Conservation (phyloP, 2,888 invertebrate species). For the Tetragonula carbonaria region DNA sequence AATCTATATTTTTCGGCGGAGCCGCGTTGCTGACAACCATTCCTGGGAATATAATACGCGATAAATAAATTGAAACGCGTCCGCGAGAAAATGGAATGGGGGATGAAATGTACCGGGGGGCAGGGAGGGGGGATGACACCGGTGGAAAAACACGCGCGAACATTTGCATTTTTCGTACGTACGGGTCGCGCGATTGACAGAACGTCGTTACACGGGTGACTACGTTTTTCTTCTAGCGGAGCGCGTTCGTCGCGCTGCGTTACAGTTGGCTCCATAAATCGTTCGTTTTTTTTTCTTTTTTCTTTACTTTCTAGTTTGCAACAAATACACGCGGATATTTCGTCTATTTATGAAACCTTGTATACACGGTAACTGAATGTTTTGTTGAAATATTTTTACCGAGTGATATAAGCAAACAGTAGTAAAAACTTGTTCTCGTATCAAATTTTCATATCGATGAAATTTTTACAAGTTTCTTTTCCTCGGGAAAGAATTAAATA, state of each 20-base stretch:
- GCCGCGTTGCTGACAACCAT: constrained; percentile 28
- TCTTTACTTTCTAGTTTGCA: too few relatives aligned
- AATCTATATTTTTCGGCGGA: constrained; percentile 33
- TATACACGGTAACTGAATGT: neutral
- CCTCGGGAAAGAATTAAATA: fast-evolving
- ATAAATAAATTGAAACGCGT: constrained; percentile 42
- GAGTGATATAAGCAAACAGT: neutral
- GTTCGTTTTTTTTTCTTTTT: neutral
- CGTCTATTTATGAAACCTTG: neutral
- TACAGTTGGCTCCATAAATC: neutral
- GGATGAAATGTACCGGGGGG: constrained; percentile 11
- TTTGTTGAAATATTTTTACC: neutral
- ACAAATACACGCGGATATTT: neutral
- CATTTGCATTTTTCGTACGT: constrained; percentile 32
- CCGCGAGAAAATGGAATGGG: constrained; percentile 16
- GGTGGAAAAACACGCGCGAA: neutral
- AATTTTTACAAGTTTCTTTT: neutral
- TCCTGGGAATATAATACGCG: constrained; percentile 33
- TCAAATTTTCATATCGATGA: neutral
- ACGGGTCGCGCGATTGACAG: constrained; percentile 9
- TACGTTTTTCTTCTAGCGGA: neutral
- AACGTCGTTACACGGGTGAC: neutral
- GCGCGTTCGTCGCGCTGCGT: neutral
- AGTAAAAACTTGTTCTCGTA: neutral
- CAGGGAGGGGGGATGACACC: neutral